These are phyloP conservation scores for Polylopha cassiicola DNA, from an alignment of 2,888 invertebrate genomes.

Conservation along the genomic window DNA sequence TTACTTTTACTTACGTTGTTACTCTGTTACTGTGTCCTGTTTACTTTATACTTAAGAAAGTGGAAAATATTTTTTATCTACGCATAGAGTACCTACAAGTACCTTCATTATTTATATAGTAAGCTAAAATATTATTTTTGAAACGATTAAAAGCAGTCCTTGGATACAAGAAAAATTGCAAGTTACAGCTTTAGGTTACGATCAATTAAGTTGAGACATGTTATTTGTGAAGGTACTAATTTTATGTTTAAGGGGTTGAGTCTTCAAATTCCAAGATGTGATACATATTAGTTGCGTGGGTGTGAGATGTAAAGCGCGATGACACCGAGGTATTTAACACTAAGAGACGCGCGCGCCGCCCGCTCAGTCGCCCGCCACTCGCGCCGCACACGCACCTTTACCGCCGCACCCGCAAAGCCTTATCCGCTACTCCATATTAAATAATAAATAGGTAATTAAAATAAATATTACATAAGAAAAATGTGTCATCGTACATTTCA, in stretches of 20 bases:
- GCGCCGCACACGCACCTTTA: conserved; percentile 56
- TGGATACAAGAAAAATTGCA: too few species aligned
- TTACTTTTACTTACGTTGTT: too few species aligned
- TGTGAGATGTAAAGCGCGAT: conserved; percentile 56
- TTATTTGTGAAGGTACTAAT: too few species aligned
- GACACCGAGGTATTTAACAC: conserved; percentile 70
- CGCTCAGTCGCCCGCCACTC: conserved; percentile 60
- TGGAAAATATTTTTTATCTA: too few species aligned
- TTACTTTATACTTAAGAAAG: too few species aligned
- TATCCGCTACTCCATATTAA: conserved; percentile 10
- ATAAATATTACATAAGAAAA: conserved; percentile 3
- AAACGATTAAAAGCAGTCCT: too few species aligned
- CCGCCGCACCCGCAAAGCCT: conserved; percentile 31
- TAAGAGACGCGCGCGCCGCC: conserved; percentile 53
- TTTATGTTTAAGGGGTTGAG: neutral
- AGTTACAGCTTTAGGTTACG: too few species aligned
- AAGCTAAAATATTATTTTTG: too few species aligned
- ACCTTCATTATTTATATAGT: too few species aligned
- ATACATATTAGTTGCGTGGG: conserved; percentile 43
- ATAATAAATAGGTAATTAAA: conserved; percentile 20
- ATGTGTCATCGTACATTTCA: neutral
- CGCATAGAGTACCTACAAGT: too few species aligned
- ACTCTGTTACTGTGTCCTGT: too few species aligned
- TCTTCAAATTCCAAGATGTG: conserved; percentile 43
- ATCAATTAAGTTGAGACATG: too few species aligned